A percentile compares a stretch with the other conserved stretches of the same genome.
Conservation (phyloP, 2,888 invertebrate species). For the Spisula solida region DNA sequence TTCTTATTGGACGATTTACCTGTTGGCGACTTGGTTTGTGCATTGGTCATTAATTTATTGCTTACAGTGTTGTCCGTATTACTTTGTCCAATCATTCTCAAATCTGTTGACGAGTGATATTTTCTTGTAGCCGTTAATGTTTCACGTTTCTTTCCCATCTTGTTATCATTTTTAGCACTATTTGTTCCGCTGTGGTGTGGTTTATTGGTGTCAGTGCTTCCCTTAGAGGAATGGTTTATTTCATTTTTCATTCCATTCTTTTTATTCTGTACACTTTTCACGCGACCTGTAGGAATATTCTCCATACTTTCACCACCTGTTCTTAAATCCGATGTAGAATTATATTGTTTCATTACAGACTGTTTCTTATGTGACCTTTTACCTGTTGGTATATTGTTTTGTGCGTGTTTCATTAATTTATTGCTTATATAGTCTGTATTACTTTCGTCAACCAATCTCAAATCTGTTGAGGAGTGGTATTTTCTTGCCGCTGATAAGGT, state of each 20-base stretch:
- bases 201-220: not conserved
- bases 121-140: not conserved
- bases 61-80: not conserved
- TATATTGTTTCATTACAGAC: conserved; percentile 10
- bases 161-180: not conserved
- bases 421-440: not conserved
- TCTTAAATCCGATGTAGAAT: conserved; percentile 33
- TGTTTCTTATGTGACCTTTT: not conserved
- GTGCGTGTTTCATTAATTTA: not conserved
- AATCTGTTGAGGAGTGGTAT: not conserved
- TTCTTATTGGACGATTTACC: not conserved
- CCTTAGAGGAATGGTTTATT: not conserved
- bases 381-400: not conserved
- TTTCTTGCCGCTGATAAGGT: not conserved
- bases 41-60: not conserved
- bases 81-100: not conserved
- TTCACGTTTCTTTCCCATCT: not conserved
- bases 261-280: not conserved
- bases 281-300: not conserved
- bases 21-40: not conserved
- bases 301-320: not conserved
- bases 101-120: not conserved
- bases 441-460: not conserved
- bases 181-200: not conserved
- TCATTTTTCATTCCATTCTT: not conserved